Base-by-base conservation (phyloP, 37 sponge, comb jelly and placozoan species). In the Beroe forskalii region DNA sequence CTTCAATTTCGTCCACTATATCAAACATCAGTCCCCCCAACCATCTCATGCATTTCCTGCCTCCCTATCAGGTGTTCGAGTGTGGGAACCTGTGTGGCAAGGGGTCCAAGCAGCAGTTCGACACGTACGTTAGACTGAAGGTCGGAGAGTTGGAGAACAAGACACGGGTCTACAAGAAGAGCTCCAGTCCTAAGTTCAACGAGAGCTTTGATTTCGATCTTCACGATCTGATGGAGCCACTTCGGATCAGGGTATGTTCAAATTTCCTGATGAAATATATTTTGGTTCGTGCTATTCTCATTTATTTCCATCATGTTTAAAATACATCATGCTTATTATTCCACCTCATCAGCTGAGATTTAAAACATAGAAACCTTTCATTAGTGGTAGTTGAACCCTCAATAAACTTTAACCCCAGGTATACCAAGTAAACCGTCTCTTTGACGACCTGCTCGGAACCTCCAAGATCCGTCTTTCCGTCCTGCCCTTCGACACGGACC, bases 401-500 rank as follows among this genome's bases (percentile, higher is more conserved):
- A n/a, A n/a, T n/a, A n/a, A n/a, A n/a, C n/a, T n/a, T n/a, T n/a
- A n/a, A n/a, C n/a, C 2, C n/a, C 86, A 80, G 86, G 86, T 80
- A 28, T 80, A 44, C 55, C 86, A 80, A 23, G 40, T 44, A 6
- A 80, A 38, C n/a, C 55, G 86, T 4, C 55, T 80, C 14, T 80
- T 80, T 80, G 86, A 80, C 55, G 86, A 80, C 28, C 37, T 80
- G 37, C 48, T 80, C 12, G 86, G 86, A 0, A 44, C 55, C 44
- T 80, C 86, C 24, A 80, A 80, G 55, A 43, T 80, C 86, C 43
- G 86, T 4, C 86, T 80, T 20, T 80, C 86, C 4, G 86, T 80
- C 22, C 48, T 80, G 0, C 86, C 86, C 2, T 80, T 80, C 22
- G 86, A 80, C 86, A 80, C 86, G 19, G 86, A 80, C 4, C 86